Base-by-base conservation (phyloP, 2,797 vertebrate genomes). In the Lutjanus argentimaculatus region DNA sequence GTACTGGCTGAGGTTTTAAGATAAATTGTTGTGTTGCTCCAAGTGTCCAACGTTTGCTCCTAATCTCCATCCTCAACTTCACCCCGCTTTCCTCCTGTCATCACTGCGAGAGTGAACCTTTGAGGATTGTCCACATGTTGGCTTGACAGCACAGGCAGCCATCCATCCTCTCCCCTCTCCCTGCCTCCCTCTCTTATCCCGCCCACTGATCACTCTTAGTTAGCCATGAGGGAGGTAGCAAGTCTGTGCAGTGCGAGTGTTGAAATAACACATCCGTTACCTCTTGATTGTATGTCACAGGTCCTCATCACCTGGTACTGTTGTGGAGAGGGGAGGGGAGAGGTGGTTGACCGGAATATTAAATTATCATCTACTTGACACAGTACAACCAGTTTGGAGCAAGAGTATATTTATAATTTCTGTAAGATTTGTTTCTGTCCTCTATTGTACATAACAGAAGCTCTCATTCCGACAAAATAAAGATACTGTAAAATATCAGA, bases 1-100 rank as follows among this genome's bases (percentile, higher is more conserved):
- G 98, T 99, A 97, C 95, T 99, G 98, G 99, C 91, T 99, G 73
- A 96, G 98, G 72, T 96, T 98, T 91, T 99, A 97, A 94, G 66
- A 86, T 1, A 7, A 79, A 65, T 64, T 56, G 59, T 77, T 12
- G 21, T 22, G 53, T 84, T 80, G 70, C 58, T 87, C 59, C 22
- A 1, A 43, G 55, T 80, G 79, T 91, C 67, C 74, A 13, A 45
- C 16, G 2, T 87, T 75, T 80, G 53, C 77, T 71, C 52, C 63
- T 80, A 55, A 57, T 72, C 40, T 61, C 82, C 56, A 36, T 72
- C 64, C 58, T 71, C 49, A 36, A 56, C 67, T 12, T 58, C 15
- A 19, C 14, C 62, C 48, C 0, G 14, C 19, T 55, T 46, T 77
- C 42, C 21, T 80, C 62, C 43, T 2, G 3, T 65, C 61, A 48